phyloP scores from a whole-genome alignment of 2,888 invertebrate species.

The Habrosyne pyritoides region DNA sequence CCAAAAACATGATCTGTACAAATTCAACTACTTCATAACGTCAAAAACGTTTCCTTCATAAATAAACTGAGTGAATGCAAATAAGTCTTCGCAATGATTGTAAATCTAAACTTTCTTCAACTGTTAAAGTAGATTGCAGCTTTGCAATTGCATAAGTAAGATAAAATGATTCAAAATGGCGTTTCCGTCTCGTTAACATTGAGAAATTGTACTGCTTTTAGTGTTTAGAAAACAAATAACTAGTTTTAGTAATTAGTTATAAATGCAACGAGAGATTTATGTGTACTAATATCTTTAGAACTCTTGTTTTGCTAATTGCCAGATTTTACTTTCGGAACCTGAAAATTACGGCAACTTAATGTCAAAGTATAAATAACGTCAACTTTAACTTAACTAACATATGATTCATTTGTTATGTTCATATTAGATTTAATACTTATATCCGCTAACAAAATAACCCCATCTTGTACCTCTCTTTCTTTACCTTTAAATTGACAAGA shows the following conservation, averaged over 20 bases:
- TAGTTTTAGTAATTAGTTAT: neutral
- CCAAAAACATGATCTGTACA: neutral
- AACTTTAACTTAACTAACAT: too few species aligned
- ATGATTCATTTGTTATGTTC: too few species aligned
- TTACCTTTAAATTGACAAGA: too few species aligned
- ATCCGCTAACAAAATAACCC: too few species aligned
- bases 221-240: neutral
- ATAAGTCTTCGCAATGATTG: slow-evolving; percentile 31
- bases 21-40: neutral
- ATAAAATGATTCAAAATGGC: slow-evolving; percentile 13
- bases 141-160: slow-evolving; percentile 13
- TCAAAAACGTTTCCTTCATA: slow-evolving; percentile 11
- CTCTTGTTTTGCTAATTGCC: neutral
- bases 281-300: neutral
- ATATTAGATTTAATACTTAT: too few species aligned
- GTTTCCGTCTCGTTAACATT: slow-evolving; percentile 10
- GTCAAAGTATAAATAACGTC: too few species aligned
- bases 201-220: slow-evolving; percentile 8
- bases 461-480: too few species aligned
- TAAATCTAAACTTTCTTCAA: slow-evolving; percentile 42
- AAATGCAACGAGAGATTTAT: neutral
- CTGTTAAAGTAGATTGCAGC: slow-evolving; percentile 23
- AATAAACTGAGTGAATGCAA: slow-evolving; percentile 27
- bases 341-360: too few species aligned
- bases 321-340: too few species aligned